A percentile compares a stretch with the other conserved stretches of the same genome.
phyloP scores from a whole-genome alignment of 2,888 invertebrate species.

The Formica aserva region DNA sequence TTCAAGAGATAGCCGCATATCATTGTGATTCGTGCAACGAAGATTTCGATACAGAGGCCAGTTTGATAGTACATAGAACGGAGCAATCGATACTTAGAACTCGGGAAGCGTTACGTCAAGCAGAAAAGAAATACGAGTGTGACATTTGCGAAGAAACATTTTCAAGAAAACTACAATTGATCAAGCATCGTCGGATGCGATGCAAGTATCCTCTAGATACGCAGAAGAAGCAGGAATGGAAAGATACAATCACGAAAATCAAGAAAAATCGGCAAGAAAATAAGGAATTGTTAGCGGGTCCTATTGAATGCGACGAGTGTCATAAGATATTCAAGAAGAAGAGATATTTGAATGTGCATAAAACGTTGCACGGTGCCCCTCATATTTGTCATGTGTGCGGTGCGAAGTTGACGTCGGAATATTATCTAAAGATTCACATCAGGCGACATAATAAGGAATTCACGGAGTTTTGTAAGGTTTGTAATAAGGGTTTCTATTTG shows the following conservation, averaged over 20 bases:
- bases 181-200: slow-evolving; percentile 52
- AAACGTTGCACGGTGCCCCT: slow-evolving; percentile 85
- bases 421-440: slow-evolving; percentile 88
- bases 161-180: slow-evolving; percentile 54
- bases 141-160: slow-evolving; percentile 88
- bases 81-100: slow-evolving; percentile 72
- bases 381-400: slow-evolving; percentile 88
- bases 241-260: not conserved
- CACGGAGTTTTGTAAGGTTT: slow-evolving; percentile 82
- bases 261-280: slow-evolving; percentile 20
- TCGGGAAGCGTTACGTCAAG: slow-evolving; percentile 61
- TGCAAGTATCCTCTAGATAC: slow-evolving; percentile 14
- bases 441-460: slow-evolving; percentile 88
- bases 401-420: slow-evolving; percentile 88
- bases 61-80: slow-evolving; percentile 73
- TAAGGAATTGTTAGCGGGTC: slow-evolving; percentile 8
- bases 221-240: slow-evolving; percentile 42
- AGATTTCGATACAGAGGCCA: slow-evolving; percentile 62
- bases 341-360: slow-evolving; percentile 78
- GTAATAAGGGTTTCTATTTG: slow-evolving; percentile 83
- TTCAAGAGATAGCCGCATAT: slow-evolving; percentile 11
- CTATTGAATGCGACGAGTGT: slow-evolving; percentile 77
- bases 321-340: slow-evolving; percentile 78
- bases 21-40: slow-evolving; percentile 76
- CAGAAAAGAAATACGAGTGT: slow-evolving; percentile 87